Conservation (phyloP, 2,888 invertebrate genomes). For the Graphium colonna region DNA sequence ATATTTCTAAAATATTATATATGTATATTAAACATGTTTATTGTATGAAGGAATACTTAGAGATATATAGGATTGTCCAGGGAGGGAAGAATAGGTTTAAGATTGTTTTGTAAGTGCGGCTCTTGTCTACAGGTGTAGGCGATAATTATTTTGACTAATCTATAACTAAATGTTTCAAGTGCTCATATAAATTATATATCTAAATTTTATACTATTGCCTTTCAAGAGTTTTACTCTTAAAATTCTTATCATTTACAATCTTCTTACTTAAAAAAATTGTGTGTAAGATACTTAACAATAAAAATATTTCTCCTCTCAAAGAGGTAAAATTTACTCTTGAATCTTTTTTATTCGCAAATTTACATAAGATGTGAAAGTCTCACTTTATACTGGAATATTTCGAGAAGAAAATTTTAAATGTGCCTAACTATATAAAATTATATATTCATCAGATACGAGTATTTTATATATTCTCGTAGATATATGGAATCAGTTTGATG, state of each 20-base stretch:
- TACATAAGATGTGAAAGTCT: neutral
- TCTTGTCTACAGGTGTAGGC: slow-evolving; percentile 9
- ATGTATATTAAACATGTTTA: slow-evolving; percentile 12
- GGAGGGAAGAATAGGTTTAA: slow-evolving; percentile 44
- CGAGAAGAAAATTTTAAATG: neutral
- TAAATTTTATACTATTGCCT: neutral
- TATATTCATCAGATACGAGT: slow-evolving; percentile 6
- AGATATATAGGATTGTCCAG: slow-evolving; percentile 47
- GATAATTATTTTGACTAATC: neutral
- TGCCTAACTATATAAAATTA: slow-evolving; percentile 1
- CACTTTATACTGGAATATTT: neutral
- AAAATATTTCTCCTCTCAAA: neutral
- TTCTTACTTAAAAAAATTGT: neutral
- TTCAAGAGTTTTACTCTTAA: too few relatives aligned
- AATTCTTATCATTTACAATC: too few relatives aligned
- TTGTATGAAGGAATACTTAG: slow-evolving; percentile 31
- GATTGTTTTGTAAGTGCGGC: slow-evolving; percentile 23
- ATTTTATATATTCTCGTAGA: too few relatives aligned
- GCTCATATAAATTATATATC: neutral
- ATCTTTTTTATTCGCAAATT: neutral
- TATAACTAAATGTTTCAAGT: neutral
- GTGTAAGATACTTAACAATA: neutral
- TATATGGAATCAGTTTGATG: slow-evolving; percentile 21
- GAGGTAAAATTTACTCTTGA: neutral
- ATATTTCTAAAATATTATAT: slow-evolving; percentile 7